These are phyloP conservation scores for Okapia johnstoni DNA, from an alignment of 2,113 vertebrate species.

Conservation along the genomic window DNA sequence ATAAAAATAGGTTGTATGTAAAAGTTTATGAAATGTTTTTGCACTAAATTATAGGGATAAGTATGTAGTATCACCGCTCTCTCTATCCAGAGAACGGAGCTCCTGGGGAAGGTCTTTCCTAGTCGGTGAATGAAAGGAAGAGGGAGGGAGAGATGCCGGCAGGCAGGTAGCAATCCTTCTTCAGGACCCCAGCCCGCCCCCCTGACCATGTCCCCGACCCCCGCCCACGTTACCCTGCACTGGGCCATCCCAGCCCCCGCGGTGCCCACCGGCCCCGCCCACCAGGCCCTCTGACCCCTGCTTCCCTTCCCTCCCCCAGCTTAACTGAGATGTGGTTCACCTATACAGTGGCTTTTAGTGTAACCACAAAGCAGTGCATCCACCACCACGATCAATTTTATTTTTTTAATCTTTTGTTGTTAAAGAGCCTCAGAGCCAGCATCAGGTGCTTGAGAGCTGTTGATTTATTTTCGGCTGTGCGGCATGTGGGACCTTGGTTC, in stretches of 20 bases:
- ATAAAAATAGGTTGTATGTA: not conserved
- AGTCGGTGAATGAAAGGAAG: not conserved
- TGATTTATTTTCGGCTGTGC: not conserved
- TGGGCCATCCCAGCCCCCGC: not conserved
- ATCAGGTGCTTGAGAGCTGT: not conserved
- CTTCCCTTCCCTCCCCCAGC: not conserved
- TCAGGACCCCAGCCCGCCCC: not conserved
- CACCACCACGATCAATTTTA: not conserved
- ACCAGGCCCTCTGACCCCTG: not conserved
- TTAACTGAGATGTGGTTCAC: not conserved
- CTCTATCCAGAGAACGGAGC: not conserved
- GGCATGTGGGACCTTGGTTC: not conserved
- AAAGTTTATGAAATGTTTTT: not conserved
- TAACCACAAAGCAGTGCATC: accelerated
- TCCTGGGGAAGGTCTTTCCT: not conserved
- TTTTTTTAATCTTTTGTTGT: not conserved
- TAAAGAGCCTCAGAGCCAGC: not conserved
- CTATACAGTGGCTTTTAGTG: not conserved
- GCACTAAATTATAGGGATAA: not conserved
- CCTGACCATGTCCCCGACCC: not conserved
- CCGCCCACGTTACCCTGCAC: not conserved
- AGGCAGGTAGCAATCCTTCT: not conserved
- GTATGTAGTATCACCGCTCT: not conserved
- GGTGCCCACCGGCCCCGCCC: not conserved
- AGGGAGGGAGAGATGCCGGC: not conserved